Percentiles rank a stretch among this genome's conserved stretches.
phyloP scores from a whole-genome alignment of 2,113 vertebrate species.

The Monopterus albus region DNA sequence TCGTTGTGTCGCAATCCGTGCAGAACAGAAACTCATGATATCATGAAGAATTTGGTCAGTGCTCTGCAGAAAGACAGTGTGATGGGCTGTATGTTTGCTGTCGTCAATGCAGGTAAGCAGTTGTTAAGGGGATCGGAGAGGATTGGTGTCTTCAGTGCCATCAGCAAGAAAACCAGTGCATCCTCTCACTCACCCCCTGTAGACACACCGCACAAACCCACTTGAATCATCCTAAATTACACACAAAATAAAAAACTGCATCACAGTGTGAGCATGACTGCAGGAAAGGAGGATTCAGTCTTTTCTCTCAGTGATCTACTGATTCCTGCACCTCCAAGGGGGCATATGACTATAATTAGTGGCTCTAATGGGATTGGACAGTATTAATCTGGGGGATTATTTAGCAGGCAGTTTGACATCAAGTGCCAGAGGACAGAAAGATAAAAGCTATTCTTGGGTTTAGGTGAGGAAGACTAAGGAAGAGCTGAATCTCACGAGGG shows the following conservation, averaged over 20 bases:
- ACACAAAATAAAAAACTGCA: not conserved
- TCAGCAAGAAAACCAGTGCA: slow-evolving; percentile 36
- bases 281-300: not conserved
- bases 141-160: slow-evolving; percentile 77
- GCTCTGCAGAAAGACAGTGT: slow-evolving; percentile 19
- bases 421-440: slow-evolving; percentile 55
- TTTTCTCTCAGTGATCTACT: slow-evolving; percentile 28
- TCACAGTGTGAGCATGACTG: not conserved
- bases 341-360: slow-evolving; percentile 74
- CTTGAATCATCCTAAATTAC: not conserved
- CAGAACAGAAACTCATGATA: not conserved
- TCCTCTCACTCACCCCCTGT: too few relatives aligned
- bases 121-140: slow-evolving; percentile 81
- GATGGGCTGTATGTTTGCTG: slow-evolving; percentile 70
- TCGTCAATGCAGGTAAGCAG: slow-evolving; percentile 78
- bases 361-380: slow-evolving; percentile 65
- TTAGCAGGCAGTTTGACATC: slow-evolving; percentile 63
- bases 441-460: slow-evolving; percentile 65
- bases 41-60: not conserved
- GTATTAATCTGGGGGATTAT: slow-evolving; percentile 75
- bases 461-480: slow-evolving; percentile 39
- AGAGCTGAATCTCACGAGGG: slow-evolving; percentile 63
- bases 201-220: not conserved
- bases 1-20: not conserved
- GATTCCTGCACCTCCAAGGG: slow-evolving; percentile 59